A percentile compares a stretch with the other conserved stretches of the same genome.
phyloP scores from a whole-genome alignment of 2,888 invertebrate genomes.

The Galeruca laticollis region DNA sequence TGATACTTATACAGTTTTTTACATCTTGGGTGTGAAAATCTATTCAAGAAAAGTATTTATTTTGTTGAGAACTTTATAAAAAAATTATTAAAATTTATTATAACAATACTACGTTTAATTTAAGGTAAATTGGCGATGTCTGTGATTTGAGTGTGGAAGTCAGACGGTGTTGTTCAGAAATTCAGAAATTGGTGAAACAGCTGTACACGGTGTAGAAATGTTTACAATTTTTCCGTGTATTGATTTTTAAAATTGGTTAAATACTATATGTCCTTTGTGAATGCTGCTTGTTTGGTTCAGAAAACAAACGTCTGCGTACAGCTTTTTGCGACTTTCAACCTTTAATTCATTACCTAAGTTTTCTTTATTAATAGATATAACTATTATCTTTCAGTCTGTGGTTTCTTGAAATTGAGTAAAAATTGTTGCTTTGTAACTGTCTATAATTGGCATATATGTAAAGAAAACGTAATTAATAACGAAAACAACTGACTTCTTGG shows the following conservation, averaged over 20 bases:
- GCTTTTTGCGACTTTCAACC: not conserved
- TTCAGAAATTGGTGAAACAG: not conserved
- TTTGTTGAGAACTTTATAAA: not conserved
- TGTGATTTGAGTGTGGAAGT: constrained; percentile 6
- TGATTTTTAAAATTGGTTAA: too few relatives aligned
- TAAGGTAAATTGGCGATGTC: constrained; percentile 8
- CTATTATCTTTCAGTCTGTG: not conserved
- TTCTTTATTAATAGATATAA: not conserved
- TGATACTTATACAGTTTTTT: not conserved
- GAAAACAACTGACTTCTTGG: constrained; percentile 7
- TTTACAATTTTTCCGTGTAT: too few relatives aligned
- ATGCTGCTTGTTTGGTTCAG: too few relatives aligned
- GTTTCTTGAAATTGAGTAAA: not conserved
- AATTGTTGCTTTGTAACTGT: constrained; percentile 2
- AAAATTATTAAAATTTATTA: not conserved
- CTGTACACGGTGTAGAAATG: not conserved
- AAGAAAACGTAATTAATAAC: constrained; percentile 1
- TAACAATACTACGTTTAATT: constrained; percentile 1
- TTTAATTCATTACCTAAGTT: not conserved
- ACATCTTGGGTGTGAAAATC: not conserved
- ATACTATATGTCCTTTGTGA: too few relatives aligned
- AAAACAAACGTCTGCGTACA: not conserved
- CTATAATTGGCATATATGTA: constrained; percentile 3
- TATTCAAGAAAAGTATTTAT: constrained; percentile 1
- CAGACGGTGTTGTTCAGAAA: not conserved